A percentile compares a stretch with the other conserved stretches of the same genome.
These are phyloP conservation scores for Benthosema pterotum DNA, from an alignment of 2,797 vertebrate species.

Conservation along the genomic window DNA sequence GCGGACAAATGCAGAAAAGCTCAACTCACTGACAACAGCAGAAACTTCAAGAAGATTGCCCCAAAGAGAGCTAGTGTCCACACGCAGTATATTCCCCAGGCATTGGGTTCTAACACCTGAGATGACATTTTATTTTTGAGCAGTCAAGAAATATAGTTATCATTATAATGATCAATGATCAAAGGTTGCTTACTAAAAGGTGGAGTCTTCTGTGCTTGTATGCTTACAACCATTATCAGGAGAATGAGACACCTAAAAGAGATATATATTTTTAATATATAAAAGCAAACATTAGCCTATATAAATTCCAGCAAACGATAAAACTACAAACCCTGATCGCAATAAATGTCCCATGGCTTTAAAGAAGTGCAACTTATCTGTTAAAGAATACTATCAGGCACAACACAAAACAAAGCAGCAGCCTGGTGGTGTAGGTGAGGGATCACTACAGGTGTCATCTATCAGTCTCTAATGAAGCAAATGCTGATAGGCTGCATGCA, in stretches of 20 bases:
- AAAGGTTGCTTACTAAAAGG: conserved; percentile 44
- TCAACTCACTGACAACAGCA: conserved; percentile 51
- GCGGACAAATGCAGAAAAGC: neutral
- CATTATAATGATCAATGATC: neutral
- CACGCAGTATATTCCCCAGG: conserved; percentile 66
- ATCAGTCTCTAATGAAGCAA: conserved; percentile 47
- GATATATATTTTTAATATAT: neutral
- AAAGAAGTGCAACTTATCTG: neutral
- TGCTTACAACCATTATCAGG: conserved; percentile 27
- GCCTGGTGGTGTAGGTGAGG: neutral
- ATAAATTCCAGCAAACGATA: rapidly evolving
- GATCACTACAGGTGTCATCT: conserved; percentile 56
- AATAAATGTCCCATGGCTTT: conserved; percentile 50
- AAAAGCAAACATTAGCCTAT: neutral
- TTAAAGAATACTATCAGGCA: neutral
- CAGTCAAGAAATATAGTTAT: neutral
- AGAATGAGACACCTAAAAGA: conserved; percentile 61
- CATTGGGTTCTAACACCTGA: conserved; percentile 61
- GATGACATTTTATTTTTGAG: neutral
- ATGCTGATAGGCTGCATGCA: conserved; percentile 13
- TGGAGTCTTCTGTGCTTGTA: conserved; percentile 39
- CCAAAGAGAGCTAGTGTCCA: conserved; percentile 52
- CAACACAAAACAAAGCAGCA: neutral
- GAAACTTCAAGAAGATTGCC: conserved; percentile 63
- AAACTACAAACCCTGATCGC: conserved; percentile 49